phyloP scores from a whole-genome alignment of 2,797 vertebrate species.

The Aldrovandia affinis region DNA sequence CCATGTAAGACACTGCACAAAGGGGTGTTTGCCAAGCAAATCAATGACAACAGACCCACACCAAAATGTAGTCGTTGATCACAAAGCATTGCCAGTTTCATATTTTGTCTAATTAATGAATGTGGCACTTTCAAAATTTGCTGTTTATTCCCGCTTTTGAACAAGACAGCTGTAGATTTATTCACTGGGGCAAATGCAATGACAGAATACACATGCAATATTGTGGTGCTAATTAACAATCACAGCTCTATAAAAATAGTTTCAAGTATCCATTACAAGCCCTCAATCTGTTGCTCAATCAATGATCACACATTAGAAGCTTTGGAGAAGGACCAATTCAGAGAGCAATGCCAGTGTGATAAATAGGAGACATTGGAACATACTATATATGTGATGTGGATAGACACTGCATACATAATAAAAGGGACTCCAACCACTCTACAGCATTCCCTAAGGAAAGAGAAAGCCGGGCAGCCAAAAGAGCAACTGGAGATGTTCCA shows the following conservation, averaged over 20 bases:
- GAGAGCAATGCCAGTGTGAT: neutral
- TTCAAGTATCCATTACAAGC: neutral
- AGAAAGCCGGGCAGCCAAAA: too few species aligned
- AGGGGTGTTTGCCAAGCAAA: neutral
- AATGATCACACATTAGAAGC: neutral
- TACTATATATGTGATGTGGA: too few species aligned
- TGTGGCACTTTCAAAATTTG: too few species aligned
- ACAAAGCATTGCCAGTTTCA: neutral
- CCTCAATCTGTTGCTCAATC: neutral
- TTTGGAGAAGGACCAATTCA: neutral
- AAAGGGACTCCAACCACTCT: too few species aligned
- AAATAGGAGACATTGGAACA: neutral
- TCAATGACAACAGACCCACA: neutral
- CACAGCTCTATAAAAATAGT: too few species aligned
- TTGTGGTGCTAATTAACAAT: too few species aligned
- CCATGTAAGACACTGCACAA: neutral
- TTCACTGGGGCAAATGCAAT: neutral
- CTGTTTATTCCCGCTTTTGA: neutral
- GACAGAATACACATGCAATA: neutral
- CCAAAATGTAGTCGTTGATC: neutral
- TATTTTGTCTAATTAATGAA: neutral
- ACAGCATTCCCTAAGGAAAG: too few species aligned
- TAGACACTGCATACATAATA: too few species aligned
- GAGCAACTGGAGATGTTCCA: too few species aligned
- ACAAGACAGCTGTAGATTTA: neutral